Percentiles rank a stretch among this genome's conserved stretches.
These are phyloP conservation scores for Tiaroga cobitis DNA, from an alignment of 2,797 vertebrate genomes.

Conservation along the genomic window DNA sequence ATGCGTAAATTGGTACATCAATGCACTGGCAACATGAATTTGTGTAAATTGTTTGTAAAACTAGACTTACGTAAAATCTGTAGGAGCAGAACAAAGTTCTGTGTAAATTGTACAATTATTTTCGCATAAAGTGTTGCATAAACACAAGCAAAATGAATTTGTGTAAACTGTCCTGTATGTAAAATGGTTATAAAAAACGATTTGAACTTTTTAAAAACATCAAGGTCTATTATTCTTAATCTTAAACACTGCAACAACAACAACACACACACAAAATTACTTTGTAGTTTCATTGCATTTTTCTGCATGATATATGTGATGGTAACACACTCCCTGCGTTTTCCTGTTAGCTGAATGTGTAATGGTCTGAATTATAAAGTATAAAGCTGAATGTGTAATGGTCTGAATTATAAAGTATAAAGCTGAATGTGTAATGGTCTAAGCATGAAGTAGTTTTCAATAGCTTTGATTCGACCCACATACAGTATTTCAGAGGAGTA, in stretches of 20 bases:
- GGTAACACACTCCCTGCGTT: not conserved
- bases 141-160: not conserved
- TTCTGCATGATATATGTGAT: not conserved
- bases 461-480: not conserved
- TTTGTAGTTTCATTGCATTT: not conserved
- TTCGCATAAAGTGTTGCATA: not conserved
- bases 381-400: not conserved
- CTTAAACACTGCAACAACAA: not conserved
- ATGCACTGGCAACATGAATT: not conserved
- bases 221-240: not conserved
- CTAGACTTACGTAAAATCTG: too few species aligned
- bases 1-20: not conserved
- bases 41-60: not conserved
- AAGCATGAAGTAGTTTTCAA: slow-evolving; percentile 6
- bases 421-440: not conserved
- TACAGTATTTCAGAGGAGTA: not conserved
- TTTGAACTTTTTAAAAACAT: not conserved
- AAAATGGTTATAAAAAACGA: not conserved
- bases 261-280: not conserved
- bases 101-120: not conserved
- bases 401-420: too few species aligned
- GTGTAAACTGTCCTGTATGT: not conserved
- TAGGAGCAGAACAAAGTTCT: not conserved
- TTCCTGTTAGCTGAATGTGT: not conserved
- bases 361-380: too few species aligned